Evolutionary conservation across 2,113 vertebrate genomes (phyloP).

Genomic region (Lathamus discolor): DNA sequence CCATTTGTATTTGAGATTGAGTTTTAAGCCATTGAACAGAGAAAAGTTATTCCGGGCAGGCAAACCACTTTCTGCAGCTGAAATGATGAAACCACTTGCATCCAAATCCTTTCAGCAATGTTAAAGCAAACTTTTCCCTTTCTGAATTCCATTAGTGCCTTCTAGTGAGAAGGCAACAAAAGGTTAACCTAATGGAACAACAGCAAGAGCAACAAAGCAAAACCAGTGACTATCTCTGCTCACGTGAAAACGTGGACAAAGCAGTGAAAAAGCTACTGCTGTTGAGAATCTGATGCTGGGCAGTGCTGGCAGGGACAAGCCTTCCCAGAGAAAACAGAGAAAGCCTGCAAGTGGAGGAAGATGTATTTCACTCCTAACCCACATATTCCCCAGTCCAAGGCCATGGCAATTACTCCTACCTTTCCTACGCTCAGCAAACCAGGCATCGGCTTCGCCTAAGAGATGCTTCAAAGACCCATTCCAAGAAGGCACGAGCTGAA

Average conservation of each 20-base stretch:
- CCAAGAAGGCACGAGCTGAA: conserved; percentile 93
- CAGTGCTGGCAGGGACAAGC: not conserved
- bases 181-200: not conserved
- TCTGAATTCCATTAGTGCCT: not conserved
- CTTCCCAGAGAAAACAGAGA: not conserved
- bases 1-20: not conserved
- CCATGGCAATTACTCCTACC: conserved; percentile 58
- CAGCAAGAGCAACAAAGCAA: not conserved
- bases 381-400: not conserved
- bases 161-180: not conserved
- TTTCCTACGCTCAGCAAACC: conserved; percentile 90
- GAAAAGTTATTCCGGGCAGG: not conserved
- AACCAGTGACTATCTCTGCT: not conserved
- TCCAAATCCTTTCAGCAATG: not conserved
- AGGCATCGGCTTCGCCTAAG: conserved; percentile 87
- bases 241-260: not conserved
- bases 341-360: not conserved
- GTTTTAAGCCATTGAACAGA: not conserved
- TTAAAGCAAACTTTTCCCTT: not conserved
- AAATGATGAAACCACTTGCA: rapidly evolving
- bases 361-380: not conserved
- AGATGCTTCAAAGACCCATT: conserved; percentile 93
- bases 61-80: not conserved
- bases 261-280: not conserved
- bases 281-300: not conserved